Conservation (phyloP, 1,140 invertebrate genomes). For the Drosophila orena region DNA sequence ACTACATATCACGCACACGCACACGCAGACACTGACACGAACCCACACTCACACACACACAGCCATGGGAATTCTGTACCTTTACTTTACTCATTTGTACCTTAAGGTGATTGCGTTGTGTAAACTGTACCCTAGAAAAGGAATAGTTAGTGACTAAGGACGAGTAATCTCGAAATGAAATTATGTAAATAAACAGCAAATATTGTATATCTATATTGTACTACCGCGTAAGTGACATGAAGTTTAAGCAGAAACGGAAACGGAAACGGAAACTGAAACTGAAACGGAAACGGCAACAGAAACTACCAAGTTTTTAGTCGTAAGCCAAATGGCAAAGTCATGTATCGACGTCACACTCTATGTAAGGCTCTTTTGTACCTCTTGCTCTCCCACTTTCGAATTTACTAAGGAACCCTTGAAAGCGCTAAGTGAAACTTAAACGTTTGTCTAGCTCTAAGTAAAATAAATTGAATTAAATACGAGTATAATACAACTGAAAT, state of each 20-base stretch:
- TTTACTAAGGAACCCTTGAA: conserved; percentile 60
- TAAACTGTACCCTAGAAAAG: conserved; percentile 24
- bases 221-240: conserved; percentile 6
- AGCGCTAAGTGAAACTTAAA: conserved; percentile 69
- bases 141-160: conserved; percentile 15
- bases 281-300: conserved; percentile 23
- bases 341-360: conserved; percentile 28
- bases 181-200: conserved; percentile 43
- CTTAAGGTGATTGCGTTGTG: conserved; percentile 45
- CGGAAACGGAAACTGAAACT: too few species aligned
- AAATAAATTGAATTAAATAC: conserved; percentile 20
- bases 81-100: conserved; percentile 52
- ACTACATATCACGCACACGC: conserved; percentile 37
- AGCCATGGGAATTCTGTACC: conserved; percentile 48
- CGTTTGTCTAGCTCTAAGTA: conserved; percentile 49
- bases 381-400: conserved; percentile 79
- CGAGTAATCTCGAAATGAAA: conserved; percentile 32
- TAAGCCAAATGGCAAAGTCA: conserved; percentile 38
- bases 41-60: conserved; percentile 15
- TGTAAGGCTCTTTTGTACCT: conserved; percentile 76
- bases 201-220: conserved; percentile 15
- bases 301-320: conserved; percentile 36
- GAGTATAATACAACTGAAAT: conserved; percentile 6
- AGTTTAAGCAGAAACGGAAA: conserved; percentile 11
- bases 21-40: conserved; percentile 9